These are phyloP conservation scores for Poeciliopsis prolifica DNA, from an alignment of 2,113 vertebrate species.

Conservation along the genomic window DNA sequence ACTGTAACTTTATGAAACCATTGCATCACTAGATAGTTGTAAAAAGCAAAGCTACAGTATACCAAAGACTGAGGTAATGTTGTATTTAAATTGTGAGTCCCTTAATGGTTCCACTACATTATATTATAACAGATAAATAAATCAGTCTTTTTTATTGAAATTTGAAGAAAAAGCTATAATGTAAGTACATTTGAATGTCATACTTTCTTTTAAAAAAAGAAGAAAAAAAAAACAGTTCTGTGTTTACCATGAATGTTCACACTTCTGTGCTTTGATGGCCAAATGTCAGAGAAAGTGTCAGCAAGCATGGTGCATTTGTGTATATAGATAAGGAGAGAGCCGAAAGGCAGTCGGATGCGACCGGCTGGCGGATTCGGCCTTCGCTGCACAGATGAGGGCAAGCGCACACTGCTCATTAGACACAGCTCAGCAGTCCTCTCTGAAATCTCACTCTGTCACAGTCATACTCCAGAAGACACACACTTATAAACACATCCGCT, in stretches of 20 bases:
- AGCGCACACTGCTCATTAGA: conserved; percentile 63
- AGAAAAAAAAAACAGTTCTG: neutral
- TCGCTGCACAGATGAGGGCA: conserved; percentile 37
- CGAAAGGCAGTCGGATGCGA: conserved; percentile 30
- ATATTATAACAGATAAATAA: neutral
- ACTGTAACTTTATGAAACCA: no score
- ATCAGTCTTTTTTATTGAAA: neutral
- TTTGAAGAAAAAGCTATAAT: neutral
- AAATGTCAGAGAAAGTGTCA: neutral
- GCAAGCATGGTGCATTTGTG: neutral
- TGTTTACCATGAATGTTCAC: neutral
- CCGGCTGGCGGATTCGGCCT: conserved; percentile 20
- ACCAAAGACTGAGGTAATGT: neutral
- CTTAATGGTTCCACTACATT: neutral
- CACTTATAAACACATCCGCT: conserved; percentile 6
- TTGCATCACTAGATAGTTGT: no score
- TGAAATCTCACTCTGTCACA: conserved; percentile 59
- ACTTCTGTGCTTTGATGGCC: neutral
- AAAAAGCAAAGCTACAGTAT: no score
- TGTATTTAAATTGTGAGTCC: neutral
- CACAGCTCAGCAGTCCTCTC: conserved; percentile 54
- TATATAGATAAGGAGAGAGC: neutral
- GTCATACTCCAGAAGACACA: conserved; percentile 21
- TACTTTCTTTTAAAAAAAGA: neutral
- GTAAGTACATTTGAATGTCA: neutral